Base-by-base conservation (phyloP, 2,797 vertebrate species). In the Chromis chromis region DNA sequence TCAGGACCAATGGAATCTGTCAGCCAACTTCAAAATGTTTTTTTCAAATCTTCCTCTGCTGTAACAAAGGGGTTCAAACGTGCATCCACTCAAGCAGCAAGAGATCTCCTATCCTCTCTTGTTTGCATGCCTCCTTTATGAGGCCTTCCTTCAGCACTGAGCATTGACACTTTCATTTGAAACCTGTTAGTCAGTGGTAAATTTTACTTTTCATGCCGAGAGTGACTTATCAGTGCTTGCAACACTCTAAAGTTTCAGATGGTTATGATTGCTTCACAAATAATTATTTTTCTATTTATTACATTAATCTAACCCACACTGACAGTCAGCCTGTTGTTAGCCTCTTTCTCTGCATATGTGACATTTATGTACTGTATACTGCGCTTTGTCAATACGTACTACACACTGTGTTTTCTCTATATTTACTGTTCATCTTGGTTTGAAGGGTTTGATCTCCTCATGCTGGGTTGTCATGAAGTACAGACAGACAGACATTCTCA, bases 401-500 rank as follows among this genome's bases (percentile, higher is more conserved):
- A 11, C 8, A 36, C 33, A 36, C 33, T 36, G 33, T 1, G 33
- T 36, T 36, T 36, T 31, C 42, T 59, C 24, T 60, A 31, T 28
- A 50, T 54, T 79, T 76, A 24, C 36, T 33, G 79, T 60, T 64
- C 59, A 72, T 65, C 89, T 93, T 70, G 77, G 91, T 91, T 88
- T 90, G 90, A 78, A 82, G 83, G 57, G 22, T 21, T 71, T 60
- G 82, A 85, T 92, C 89, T 92, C 90, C 88, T 58, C 46, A 61
- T 46, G 39, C 62, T 49, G 48, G 63, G 54, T 69, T 93, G 90
- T 93, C 93, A 94, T 95, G 94, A 93, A 93, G 89, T 92, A 94
- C 91, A 74, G 76, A 84, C 36, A 65, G 73, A 72, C 44, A 76
- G 70, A 92, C 89, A 94, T 93, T 97, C 96, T 97, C 96, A 95